These are phyloP conservation scores for Babyrousa celebensis DNA, from an alignment of 2,797 vertebrate species.

Conservation along the genomic window DNA sequence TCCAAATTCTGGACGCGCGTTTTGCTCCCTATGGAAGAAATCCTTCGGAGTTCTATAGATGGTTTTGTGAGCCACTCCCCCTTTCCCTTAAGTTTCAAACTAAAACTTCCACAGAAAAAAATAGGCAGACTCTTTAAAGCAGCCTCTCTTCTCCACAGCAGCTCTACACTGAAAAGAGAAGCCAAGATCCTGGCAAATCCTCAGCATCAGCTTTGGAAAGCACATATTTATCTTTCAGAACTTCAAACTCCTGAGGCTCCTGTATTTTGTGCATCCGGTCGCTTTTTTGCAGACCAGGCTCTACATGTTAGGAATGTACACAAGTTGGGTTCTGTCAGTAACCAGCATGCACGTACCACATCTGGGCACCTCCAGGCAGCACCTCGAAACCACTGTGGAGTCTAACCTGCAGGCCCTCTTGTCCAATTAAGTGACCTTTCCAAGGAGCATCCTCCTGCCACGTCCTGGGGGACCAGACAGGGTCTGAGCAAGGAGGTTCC, in stretches of 20 bases:
- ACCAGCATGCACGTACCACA: not conserved
- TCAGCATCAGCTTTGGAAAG: not conserved
- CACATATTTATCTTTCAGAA: not conserved
- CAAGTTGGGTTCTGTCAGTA: not conserved
- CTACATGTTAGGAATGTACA: not conserved
- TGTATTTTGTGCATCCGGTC: not conserved
- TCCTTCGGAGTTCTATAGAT: not conserved
- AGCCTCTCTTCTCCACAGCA: not conserved
- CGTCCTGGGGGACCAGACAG: not conserved
- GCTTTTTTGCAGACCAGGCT: not conserved
- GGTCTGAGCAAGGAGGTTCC: slow-evolving; percentile 23
- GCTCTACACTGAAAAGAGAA: slow-evolving; percentile 53
- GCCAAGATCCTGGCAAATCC: not conserved
- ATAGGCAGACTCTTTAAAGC: not conserved
- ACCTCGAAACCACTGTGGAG: not conserved
- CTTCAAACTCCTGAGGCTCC: not conserved
- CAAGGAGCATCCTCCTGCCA: not conserved
- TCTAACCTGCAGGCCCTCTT: slow-evolving; percentile 48
- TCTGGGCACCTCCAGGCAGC: slow-evolving; percentile 1
- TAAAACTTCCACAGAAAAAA: slow-evolving; percentile 75
- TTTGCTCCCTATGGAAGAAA: slow-evolving; percentile 7
- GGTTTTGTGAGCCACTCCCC: slow-evolving; percentile 32
- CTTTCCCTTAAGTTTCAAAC: slow-evolving; percentile 63
- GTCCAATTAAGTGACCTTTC: slow-evolving; percentile 64
- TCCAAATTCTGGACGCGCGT: not conserved